phyloP scores from a whole-genome alignment of 2,113 vertebrate species.

The Archocentrus centrarchus region DNA sequence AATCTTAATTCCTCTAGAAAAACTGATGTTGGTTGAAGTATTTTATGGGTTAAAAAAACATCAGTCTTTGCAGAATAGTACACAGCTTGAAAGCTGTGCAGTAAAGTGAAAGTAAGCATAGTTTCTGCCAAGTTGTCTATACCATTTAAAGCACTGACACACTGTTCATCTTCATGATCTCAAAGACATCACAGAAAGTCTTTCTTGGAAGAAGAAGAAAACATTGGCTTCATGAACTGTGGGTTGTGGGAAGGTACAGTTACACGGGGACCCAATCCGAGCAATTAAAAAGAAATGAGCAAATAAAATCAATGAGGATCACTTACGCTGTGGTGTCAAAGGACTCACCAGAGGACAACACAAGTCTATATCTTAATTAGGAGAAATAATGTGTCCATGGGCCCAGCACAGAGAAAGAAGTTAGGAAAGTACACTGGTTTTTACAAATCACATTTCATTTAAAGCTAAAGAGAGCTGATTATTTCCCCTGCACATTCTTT shows the following conservation, averaged over 20 bases:
- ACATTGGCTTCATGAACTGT: conserved; percentile 58
- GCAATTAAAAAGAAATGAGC: conserved; percentile 85
- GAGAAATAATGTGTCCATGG: conserved; percentile 58
- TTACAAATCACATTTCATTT: not conserved
- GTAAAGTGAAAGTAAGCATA: not conserved
- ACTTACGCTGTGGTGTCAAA: conserved; percentile 81
- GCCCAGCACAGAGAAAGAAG: not conserved
- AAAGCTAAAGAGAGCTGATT: conserved; percentile 5
- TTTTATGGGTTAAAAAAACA: not conserved
- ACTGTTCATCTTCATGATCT: conserved; percentile 52
- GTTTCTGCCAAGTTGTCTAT: conserved; percentile 26
- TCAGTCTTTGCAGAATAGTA: not conserved
- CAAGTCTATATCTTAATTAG: conserved; percentile 77
- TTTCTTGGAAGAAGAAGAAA: conserved; percentile 54
- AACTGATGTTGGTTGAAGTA: not conserved
- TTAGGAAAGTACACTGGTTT: conserved; percentile 3
- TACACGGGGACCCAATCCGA: conserved; percentile 76
- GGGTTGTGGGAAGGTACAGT: conserved; percentile 74
- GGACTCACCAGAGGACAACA: conserved; percentile 77
- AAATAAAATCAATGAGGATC: conserved; percentile 83
- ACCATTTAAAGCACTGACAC: conserved; percentile 44
- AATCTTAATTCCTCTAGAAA: not conserved
- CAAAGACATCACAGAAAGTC: conserved; percentile 46
- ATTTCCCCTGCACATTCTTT: not conserved
- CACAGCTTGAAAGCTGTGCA: not conserved